Evolutionary conservation across 1,140 invertebrate species (phyloP).

Genomic region (Fragariocoptes setiger): DNA sequence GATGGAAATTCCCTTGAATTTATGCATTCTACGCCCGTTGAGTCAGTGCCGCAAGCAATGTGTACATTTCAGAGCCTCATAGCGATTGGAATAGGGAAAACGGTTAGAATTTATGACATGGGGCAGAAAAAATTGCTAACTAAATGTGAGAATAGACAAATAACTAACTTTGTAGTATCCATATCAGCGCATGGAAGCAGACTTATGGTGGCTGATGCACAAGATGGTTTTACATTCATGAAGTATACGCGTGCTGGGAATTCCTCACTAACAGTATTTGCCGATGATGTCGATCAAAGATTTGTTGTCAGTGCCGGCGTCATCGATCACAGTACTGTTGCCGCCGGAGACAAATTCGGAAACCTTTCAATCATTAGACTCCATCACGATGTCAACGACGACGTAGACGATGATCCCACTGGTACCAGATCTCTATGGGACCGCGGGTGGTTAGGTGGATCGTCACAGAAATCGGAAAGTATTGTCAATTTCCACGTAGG

Average conservation of each 20-base stretch:
- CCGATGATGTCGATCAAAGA: conserved; percentile 81
- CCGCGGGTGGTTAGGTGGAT: conserved; percentile 70
- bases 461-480: conserved; percentile 84
- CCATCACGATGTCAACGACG: conserved; percentile 62
- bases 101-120: conserved; percentile 73
- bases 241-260: conserved; percentile 83
- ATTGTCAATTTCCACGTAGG: conserved; percentile 78
- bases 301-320: conserved; percentile 72
- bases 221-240: conserved; percentile 86
- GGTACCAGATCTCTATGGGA: conserved; percentile 96
- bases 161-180: conserved; percentile 70
- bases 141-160: conserved; percentile 96
- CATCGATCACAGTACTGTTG: conserved; percentile 88
- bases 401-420: conserved; percentile 94
- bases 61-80: conserved; percentile 67
- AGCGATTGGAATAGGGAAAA: conserved; percentile 62
- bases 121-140: conserved; percentile 82
- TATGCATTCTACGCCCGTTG: conserved; percentile 68
- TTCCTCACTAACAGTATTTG: conserved; percentile 87
- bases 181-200: conserved; percentile 73
- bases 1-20: conserved; percentile 50
- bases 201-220: conserved; percentile 75
- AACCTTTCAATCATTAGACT: conserved; percentile 68
- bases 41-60: conserved; percentile 63
- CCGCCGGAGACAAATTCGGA: conserved; percentile 92